Percentiles rank a stretch among this genome's conserved stretches.
phyloP scores from a whole-genome alignment of 2,888 invertebrate genomes.

The Ecdyonurus torrentis region DNA sequence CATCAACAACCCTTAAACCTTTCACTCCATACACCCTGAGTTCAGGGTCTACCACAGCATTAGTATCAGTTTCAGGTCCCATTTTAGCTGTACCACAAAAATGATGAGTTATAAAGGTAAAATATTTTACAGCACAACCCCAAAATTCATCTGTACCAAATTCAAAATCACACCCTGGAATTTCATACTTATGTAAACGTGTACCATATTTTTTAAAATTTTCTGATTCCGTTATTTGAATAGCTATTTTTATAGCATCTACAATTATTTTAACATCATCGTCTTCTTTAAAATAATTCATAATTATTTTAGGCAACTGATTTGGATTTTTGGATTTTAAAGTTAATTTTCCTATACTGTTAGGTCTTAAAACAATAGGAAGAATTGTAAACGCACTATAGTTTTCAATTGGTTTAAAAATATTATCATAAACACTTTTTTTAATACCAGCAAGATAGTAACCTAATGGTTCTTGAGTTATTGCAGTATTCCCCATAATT shows the following conservation, averaged over 20 bases:
- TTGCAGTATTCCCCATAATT: constrained; percentile 46
- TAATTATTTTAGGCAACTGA: constrained; percentile 44
- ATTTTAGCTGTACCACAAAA: constrained; percentile 49
- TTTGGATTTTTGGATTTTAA: constrained; percentile 44
- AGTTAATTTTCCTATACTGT: constrained; percentile 47
- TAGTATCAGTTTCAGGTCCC: constrained; percentile 38
- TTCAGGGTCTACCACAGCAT: constrained; percentile 43
- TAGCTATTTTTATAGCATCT: constrained; percentile 55
- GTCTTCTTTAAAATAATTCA: constrained; percentile 63
- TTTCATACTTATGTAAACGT: constrained; percentile 41
- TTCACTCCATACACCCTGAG: constrained; percentile 41
- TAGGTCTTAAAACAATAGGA: constrained; percentile 44
- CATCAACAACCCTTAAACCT: too few species aligned
- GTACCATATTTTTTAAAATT: constrained; percentile 42
- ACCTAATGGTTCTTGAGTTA: too few species aligned
- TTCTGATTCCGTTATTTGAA: constrained; percentile 39
- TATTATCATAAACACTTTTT: constrained; percentile 35
- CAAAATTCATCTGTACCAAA: constrained; percentile 51
- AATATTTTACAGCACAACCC: constrained; percentile 42
- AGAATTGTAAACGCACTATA: constrained; percentile 32
- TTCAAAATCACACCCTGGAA: constrained; percentile 46
- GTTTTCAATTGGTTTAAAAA: constrained; percentile 25
- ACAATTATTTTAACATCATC: constrained; percentile 51
- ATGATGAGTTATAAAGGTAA: constrained; percentile 47
- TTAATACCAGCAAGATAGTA: constrained; percentile 41